Evolutionary conservation across 2,888 invertebrate species (phyloP), one percentile per base, ranked within the genome.

Genomic region (Leucania comma): DNA sequence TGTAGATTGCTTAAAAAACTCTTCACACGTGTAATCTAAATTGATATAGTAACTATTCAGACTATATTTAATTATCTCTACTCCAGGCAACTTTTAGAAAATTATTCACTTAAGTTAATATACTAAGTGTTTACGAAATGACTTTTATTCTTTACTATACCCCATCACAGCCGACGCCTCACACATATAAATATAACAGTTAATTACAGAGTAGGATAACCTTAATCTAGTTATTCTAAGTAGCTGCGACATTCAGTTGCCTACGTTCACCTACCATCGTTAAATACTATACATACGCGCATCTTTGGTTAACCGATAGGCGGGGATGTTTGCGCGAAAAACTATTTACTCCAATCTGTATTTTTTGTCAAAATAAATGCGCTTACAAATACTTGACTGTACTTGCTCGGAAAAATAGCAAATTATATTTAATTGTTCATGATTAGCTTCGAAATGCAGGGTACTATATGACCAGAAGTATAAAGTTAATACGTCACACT

Each of bases 221-320:
- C 85, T 87, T 87, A 88, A n/a, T 57, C 82, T 87, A 86, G 65
- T 72, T 83, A 86, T 63, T 68, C 84, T 89, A 88, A 76, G 71
- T 86, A 90, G 87, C 88, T 88, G 90, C 88, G 81, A 89, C 88
- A 87, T 74, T 78, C 87, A 84, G 76, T 87, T 84, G 84, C 86
- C 89, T 89, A 89, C 85, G 68, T 79, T 78, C 73, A 66, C 70
- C 88, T 90, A 90, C 78, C 78, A 66, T 75, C 82, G 75, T 80
- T 84, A 82, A 85, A 85, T 86, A 89, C 83, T 89, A 89, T 87
- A 90, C 84, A 87, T 76, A 88, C 86, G 78, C 88, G 86, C 78
- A 77, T 92, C 93, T 93, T 93, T 93, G 93, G 93, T 93, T 88
- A 88, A 84, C 85, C 71, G 72, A 77, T 66, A 80, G 84, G 86